Evolutionary conservation across 1,140 invertebrate genomes (phyloP).

Genomic region (Neodiprion lecontei): DNA sequence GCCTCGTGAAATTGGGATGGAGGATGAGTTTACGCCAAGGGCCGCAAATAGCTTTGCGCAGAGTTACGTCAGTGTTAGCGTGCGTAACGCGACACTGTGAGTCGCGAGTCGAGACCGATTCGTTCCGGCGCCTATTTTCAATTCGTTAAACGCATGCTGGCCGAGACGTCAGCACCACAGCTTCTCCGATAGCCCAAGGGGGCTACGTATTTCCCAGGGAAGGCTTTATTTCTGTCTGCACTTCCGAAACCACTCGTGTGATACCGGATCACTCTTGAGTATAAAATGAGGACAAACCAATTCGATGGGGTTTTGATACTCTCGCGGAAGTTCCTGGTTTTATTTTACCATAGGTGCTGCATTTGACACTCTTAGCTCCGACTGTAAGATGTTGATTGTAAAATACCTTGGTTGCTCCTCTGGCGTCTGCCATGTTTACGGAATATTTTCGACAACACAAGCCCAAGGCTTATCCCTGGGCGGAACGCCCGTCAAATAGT

Average conservation of each 20-base stretch:
- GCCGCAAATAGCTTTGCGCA: neutral
- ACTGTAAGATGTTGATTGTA: too few species aligned
- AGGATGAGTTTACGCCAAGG: conserved; percentile 1
- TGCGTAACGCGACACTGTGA: neutral
- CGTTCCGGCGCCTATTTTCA: neutral
- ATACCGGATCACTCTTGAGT: neutral
- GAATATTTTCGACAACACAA: too few species aligned
- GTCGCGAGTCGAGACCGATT: neutral
- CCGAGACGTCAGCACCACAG: neutral
- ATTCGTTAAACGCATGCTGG: neutral
- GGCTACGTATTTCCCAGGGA: neutral
- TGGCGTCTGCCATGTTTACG: too few species aligned
- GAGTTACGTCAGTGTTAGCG: conserved; percentile 2
- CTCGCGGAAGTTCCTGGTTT: too few species aligned
- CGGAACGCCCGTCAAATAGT: too few species aligned
- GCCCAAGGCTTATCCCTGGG: too few species aligned
- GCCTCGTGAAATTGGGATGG: neutral
- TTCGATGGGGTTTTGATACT: too few species aligned
- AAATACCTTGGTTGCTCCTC: too few species aligned
- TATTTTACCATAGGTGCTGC: too few species aligned
- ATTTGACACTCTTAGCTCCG: too few species aligned
- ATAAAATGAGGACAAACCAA: too few species aligned
- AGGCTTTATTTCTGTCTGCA: conserved; percentile 11
- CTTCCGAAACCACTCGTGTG: conserved; percentile 2
- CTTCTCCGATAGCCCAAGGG: neutral